These are phyloP conservation scores for Caenorhabditis briggsae DNA, from an alignment of 1,140 invertebrate genomes.

Conservation along the genomic window DNA sequence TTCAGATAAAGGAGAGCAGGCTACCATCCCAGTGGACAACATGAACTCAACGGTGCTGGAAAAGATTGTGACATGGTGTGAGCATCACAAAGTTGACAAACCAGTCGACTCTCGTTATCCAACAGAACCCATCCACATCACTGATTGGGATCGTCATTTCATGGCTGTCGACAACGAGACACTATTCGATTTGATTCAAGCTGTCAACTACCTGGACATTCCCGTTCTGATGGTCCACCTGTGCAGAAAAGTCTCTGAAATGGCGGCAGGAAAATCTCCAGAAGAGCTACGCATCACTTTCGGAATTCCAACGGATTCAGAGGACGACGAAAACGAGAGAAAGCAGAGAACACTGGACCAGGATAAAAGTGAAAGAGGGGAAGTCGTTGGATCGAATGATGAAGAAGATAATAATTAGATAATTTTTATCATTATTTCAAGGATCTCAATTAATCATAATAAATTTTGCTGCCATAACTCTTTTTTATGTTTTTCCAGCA, in stretches of 20 bases:
- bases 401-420: too few relatives aligned
- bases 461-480: too few relatives aligned
- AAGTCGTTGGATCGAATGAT: too few relatives aligned
- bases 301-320: neutral
- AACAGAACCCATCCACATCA: neutral
- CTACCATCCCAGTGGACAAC: neutral
- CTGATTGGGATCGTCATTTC: neutral
- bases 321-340: neutral
- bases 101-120: neutral
- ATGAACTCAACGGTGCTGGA: neutral
- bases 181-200: neutral
- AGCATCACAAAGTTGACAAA: neutral
- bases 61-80: neutral
- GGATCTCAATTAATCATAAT: too few relatives aligned
- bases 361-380: neutral
- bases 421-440: too few relatives aligned
- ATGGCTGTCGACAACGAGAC: neutral
- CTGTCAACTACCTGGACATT: conserved; percentile 1
- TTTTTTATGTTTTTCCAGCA: too few relatives aligned
- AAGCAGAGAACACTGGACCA: neutral
- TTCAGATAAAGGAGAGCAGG: neutral
- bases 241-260: neutral
- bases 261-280: neutral
- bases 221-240: neutral
- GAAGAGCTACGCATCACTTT: neutral